Percentiles rank a stretch among this genome's conserved stretches.
Evolutionary conservation across 2,888 invertebrate species (phyloP).

Genomic region (Lutraria lutraria): DNA sequence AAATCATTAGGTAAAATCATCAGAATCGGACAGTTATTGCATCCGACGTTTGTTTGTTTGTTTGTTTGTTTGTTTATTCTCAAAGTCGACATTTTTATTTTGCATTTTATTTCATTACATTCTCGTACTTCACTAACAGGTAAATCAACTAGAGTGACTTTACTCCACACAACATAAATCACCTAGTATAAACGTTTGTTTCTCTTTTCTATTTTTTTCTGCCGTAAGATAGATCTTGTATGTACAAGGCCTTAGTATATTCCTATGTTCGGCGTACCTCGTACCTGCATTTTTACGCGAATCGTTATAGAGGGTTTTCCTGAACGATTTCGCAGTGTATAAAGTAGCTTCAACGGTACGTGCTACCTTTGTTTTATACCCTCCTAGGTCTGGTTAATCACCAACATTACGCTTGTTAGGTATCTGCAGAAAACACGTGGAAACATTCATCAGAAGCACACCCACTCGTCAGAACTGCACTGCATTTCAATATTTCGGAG

Average conservation of each 20-base stretch:
- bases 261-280: background rate
- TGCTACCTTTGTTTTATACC: background rate
- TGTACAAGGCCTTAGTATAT: too few species aligned
- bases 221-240: too few species aligned
- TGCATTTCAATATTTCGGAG: background rate
- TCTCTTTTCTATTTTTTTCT: background rate
- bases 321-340: background rate
- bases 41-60: too few species aligned
- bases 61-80: too few species aligned
- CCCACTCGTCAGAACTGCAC: background rate
- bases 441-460: background rate
- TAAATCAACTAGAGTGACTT: background rate
- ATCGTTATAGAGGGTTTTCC: background rate
- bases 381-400: background rate
- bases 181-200: background rate
- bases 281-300: conserved; percentile 1
- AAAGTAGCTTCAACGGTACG: background rate
- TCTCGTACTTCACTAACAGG: background rate
- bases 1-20: too few species aligned
- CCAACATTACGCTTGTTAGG: background rate
- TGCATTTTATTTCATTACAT: too few species aligned
- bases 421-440: background rate
- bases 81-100: too few species aligned
- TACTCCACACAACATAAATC: background rate
- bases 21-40: too few species aligned